phyloP scores from a whole-genome alignment of 2,888 invertebrate species.

The Gibbula magus region DNA sequence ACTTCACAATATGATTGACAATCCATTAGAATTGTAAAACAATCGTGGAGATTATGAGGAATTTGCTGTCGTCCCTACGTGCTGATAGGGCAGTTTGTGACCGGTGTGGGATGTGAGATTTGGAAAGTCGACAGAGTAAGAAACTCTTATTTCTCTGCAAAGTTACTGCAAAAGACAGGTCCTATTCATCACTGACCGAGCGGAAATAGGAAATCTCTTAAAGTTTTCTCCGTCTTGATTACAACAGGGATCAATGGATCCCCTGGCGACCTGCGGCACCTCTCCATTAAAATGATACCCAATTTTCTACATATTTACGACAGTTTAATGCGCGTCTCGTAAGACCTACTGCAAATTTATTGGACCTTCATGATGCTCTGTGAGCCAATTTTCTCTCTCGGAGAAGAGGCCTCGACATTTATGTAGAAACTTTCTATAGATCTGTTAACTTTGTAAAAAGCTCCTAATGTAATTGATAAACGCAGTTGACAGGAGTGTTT shows the following conservation, averaged over 20 bases:
- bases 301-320: slow-evolving; percentile 14
- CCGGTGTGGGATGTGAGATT: not conserved
- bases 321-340: slow-evolving; percentile 10
- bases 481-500: no score
- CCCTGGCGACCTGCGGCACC: not conserved
- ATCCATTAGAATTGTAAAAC: no score
- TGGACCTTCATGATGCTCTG: not conserved
- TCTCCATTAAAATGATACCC: slow-evolving; percentile 12
- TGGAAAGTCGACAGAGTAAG: not conserved
- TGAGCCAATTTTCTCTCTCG: not conserved
- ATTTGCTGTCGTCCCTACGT: no score
- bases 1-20: no score
- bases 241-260: not conserved
- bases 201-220: slow-evolving; percentile 18
- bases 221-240: slow-evolving; percentile 20
- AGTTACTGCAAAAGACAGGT: not conserved
- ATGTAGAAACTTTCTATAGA: no score
- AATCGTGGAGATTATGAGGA: no score
- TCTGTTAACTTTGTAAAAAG: no score
- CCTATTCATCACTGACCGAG: slow-evolving; percentile 4
- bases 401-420: not conserved
- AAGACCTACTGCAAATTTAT: not conserved
- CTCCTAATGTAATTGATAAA: no score
- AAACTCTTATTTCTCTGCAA: not conserved
- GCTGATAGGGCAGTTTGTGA: no score